Conservation (phyloP, 2,797 vertebrate species). For the Mus spretus region DNA sequence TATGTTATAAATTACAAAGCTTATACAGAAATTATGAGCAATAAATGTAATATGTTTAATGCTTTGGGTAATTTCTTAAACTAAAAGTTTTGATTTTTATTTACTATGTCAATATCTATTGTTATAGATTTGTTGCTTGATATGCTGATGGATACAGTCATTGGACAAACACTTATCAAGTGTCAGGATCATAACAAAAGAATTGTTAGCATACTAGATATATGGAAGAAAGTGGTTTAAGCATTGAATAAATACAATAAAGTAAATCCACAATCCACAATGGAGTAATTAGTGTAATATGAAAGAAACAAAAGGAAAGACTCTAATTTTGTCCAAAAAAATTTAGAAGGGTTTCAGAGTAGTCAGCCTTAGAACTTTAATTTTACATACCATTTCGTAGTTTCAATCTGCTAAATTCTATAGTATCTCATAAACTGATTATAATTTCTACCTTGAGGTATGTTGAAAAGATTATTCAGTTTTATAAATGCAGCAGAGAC, state of each 20-base stretch:
- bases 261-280: background rate
- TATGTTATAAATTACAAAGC: background rate
- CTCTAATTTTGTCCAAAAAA: background rate
- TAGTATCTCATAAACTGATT: background rate
- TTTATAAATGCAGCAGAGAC: background rate
- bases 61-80: background rate
- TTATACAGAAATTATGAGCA: slow-evolving; percentile 25
- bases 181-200: background rate
- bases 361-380: background rate
- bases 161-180: background rate
- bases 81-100: background rate
- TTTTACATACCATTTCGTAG: background rate
- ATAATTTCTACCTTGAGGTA: background rate
- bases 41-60: background rate
- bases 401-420: background rate
- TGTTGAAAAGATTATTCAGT: slow-evolving; percentile 10
- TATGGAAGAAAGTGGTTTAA: background rate
- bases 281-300: background rate
- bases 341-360: slow-evolving; percentile 11
- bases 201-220: background rate
- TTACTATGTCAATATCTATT: slow-evolving; percentile 1
- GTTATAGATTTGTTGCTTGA: background rate
- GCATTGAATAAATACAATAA: background rate
- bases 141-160: background rate
- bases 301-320: slow-evolving; percentile 7